These are phyloP conservation scores for Cephus spinipes DNA, from an alignment of 2,888 invertebrate species.

Conservation along the genomic window DNA sequence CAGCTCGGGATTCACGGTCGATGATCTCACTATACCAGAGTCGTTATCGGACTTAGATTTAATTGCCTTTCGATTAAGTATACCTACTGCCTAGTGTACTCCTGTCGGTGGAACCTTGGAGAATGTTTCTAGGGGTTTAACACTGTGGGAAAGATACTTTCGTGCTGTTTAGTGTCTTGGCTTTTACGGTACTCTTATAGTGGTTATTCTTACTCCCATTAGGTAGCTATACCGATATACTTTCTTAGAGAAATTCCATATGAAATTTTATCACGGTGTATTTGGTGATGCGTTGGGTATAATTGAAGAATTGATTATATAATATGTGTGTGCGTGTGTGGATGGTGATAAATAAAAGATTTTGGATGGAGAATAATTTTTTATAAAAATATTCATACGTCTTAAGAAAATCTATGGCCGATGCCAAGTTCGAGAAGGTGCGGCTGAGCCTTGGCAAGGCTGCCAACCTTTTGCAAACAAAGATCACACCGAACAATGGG, in stretches of 20 bases:
- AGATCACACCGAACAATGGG: conserved; percentile 37
- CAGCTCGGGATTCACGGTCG: not conserved
- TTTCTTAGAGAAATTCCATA: not conserved
- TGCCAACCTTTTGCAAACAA: conserved; percentile 16
- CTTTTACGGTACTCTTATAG: not conserved
- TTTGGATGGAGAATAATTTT: too few species aligned
- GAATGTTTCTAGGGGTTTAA: not conserved
- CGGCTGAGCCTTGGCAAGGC: not conserved
- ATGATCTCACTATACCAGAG: not conserved
- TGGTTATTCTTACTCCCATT: not conserved
- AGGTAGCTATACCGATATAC: not conserved
- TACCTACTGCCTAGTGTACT: not conserved
- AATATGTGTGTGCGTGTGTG: too few species aligned
- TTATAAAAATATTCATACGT: not conserved
- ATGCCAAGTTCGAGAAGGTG: not conserved
- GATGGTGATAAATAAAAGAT: too few species aligned
- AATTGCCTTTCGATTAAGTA: not conserved
- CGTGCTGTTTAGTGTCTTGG: not conserved
- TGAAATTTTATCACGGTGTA: not conserved
- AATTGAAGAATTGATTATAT: not conserved
- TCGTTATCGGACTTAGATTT: not conserved
- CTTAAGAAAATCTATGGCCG: not conserved
- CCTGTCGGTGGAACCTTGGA: not conserved
- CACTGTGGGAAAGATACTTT: not conserved
- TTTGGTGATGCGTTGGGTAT: not conserved